Percentiles rank a stretch among this genome's conserved stretches.
phyloP scores from a whole-genome alignment of 1,140 invertebrate genomes.

The Coptotermes formosanus region DNA sequence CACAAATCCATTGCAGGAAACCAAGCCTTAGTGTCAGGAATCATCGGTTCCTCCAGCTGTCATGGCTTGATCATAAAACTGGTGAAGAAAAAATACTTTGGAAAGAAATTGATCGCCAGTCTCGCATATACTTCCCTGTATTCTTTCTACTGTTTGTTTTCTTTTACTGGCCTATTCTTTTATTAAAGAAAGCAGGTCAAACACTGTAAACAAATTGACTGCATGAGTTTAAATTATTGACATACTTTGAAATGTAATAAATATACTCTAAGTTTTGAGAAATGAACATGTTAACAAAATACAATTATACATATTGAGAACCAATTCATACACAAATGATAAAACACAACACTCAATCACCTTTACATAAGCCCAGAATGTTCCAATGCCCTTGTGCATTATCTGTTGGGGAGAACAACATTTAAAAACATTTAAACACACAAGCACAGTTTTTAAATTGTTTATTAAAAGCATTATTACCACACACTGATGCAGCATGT shows the following conservation, averaged over 20 bases:
- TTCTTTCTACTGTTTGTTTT: slow-evolving; percentile 71
- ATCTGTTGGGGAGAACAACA: not conserved
- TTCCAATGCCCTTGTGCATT: not conserved
- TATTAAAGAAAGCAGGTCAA: slow-evolving; percentile 41
- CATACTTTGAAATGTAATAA: not conserved
- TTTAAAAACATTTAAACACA: no score
- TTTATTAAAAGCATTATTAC: no score
- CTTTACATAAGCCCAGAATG: not conserved
- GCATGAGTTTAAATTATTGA: not conserved
- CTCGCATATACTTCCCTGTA: slow-evolving; percentile 69
- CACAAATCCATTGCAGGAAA: slow-evolving; percentile 46
- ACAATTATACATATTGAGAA: no score
- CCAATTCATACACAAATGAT: no score
- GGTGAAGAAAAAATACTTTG: slow-evolving; percentile 64
- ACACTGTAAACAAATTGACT: no score
- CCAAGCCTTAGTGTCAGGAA: slow-evolving; percentile 26
- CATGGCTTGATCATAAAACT: slow-evolving; percentile 61
- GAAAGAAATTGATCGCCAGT: slow-evolving; percentile 66
- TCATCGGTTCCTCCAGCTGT: slow-evolving; percentile 41
- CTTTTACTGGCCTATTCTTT: slow-evolving; percentile 70
- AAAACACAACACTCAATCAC: no score
- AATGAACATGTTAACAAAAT: no score
- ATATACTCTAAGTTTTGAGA: not conserved
- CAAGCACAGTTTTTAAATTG: no score
- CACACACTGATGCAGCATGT: no score